Evolutionary conservation across 2,797 vertebrate species (phyloP), one percentile per base, ranked within the genome.

Genomic region (Zenarchopterus dispar): DNA sequence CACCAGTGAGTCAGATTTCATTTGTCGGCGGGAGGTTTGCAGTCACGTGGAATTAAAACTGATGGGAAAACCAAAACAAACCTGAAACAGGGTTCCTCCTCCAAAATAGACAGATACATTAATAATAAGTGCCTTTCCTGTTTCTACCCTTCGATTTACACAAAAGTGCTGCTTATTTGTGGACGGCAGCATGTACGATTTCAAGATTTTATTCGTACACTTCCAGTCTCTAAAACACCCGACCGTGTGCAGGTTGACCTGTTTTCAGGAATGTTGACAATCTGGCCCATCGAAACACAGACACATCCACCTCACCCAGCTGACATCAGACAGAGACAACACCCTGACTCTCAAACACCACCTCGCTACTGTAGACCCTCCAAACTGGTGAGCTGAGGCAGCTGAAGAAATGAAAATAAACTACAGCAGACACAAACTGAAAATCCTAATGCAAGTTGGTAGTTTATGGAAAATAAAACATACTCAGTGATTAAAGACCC

Each of bases 231-330:
- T 36, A n/a, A 7, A 33, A 31, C 22, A 28, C 8, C 47, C 39
- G 33, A 62, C 22, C 46, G 9, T 45, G 17, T n/a, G 1, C 49
- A 61, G 73, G 80, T 82, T 59, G 70, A 74, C 79, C 50, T 55
- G 19, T 42, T 62, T 15, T 10, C 13, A 70, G 88, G 88, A 92
- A 92, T 92, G 89, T 57, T 19, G 88, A 71, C 77, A 41, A 71
- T 85, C 91, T 75, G 76, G 88, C 61, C 63, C n/a, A 73, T 77
- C 73, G 42, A 85, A 87, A 88, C 81, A 75, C 57, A 51, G 13
- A 45, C 46, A 10, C 43, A 49, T 26, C 31, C 36, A 67, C 74
- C 71, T 69, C 75, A 66, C 71, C 75, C 59, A 52, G 23, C 0
- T 78, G 51, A 67, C 71, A 77, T 80, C 46, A 72, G 36, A n/a